Percentiles rank a stretch among this genome's conserved stretches.
phyloP scores from a whole-genome alignment of 1,140 invertebrate species.

The Hylaeus anthracinus region DNA sequence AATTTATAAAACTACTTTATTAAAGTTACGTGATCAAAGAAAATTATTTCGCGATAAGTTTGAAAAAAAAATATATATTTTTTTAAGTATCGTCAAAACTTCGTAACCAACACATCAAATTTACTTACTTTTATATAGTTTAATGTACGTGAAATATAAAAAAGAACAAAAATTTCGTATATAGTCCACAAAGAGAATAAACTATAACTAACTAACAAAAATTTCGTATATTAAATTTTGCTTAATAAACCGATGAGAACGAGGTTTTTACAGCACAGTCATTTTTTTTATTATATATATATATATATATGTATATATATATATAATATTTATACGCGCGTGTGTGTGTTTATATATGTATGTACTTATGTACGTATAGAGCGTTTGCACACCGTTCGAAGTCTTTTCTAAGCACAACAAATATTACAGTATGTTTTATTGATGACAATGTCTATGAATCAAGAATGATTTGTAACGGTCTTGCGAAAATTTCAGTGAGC shows the following conservation, averaged over 20 bases:
- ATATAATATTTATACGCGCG: background rate
- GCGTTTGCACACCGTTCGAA: slow-evolving; percentile 36
- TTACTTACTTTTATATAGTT: slow-evolving; percentile 6
- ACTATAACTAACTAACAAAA: background rate
- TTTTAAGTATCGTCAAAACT: background rate
- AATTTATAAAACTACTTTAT: background rate
- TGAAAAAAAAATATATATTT: slow-evolving; percentile 1
- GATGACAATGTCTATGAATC: slow-evolving; percentile 48
- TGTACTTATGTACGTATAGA: slow-evolving; percentile 44
- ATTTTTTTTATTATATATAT: slow-evolving; percentile 57
- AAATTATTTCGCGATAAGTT: background rate
- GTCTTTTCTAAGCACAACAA: slow-evolving; percentile 48
- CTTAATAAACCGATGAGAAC: slow-evolving; percentile 30
- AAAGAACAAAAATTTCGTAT: slow-evolving; percentile 21
- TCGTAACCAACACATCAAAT: background rate
- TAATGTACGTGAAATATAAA: background rate
- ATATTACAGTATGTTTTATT: slow-evolving; percentile 46
- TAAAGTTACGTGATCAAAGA: background rate
- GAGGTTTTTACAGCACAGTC: slow-evolving; percentile 46
- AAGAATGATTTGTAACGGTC: slow-evolving; percentile 22
- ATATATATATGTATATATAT: slow-evolving; percentile 18
- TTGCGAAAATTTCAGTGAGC: slow-evolving; percentile 64
- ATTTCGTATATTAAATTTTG: slow-evolving; percentile 20
- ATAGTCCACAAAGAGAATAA: background rate
- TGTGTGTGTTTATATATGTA: slow-evolving; percentile 35